Base-by-base conservation (phyloP, 1,140 invertebrate species). In the Gonioctena quinquepunctata region DNA sequence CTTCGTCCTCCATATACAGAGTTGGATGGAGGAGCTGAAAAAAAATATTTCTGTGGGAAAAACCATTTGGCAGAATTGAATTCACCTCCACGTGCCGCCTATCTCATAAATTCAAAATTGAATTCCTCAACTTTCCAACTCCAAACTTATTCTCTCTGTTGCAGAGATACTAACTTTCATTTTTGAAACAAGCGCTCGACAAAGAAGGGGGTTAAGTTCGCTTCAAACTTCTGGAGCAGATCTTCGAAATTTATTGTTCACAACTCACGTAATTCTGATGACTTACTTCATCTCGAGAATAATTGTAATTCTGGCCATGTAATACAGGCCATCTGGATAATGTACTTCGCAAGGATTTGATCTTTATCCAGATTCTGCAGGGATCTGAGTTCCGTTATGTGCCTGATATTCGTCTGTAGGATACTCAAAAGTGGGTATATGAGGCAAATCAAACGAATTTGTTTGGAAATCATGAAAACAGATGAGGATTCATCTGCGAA, bases 261-360 rank as follows among this genome's bases (percentile, higher is more conserved):
- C 11, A 63, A 63, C 61, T 63, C 61, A 49, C 61, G 42, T 63
- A 63, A 63, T 63, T 63, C 23, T 48, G 61, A 63, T 33, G 27
- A 33, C 59, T 33, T 28, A 63, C 61, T 63, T 48, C 57, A n/a
- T 27, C 18, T 49, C 28, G 16, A 63, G 19, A 13, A 42, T n/a
- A 59, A 59, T 59, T 59, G 21, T n/a, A 59, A 59, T 59, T 59
- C 56, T 59, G 23, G 28, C 16, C 33, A 63, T 63, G 61, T 63
- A 63, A 63, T 63, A 63, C 48, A 42, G 61, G 61, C 18, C 61
- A 63, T 63, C 61, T 63, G 61, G 61, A 63, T 63, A 63, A 63
- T 63, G 61, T 63, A 63, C 33, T 63, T 63, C n/a, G 28, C 18
- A 28, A 63, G 61, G 48, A 33, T 49, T 63, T 48, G 49, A 63